phyloP scores from a whole-genome alignment of 1,140 invertebrate genomes.

The Nasonia longicornis region DNA sequence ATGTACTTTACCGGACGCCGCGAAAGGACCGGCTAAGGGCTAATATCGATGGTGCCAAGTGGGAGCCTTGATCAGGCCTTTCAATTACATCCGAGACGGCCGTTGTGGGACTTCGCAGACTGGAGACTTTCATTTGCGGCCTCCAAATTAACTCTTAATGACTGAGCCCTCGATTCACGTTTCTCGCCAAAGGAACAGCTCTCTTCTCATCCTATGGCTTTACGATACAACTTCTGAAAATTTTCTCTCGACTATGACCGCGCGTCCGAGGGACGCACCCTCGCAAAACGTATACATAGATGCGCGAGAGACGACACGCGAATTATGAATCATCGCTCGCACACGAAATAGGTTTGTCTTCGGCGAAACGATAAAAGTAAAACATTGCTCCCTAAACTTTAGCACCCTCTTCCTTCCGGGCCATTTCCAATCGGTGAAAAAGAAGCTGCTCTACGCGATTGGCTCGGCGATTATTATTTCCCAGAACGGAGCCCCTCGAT shows the following conservation, averaged over 20 bases:
- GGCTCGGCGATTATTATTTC: slow-evolving; percentile 35
- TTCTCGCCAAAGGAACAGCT: too few relatives aligned
- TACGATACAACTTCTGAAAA: too few relatives aligned
- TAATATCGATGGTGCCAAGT: neutral
- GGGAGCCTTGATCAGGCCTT: neutral
- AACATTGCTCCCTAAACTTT: slow-evolving; percentile 17
- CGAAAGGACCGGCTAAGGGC: neutral
- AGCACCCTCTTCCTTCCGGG: slow-evolving; percentile 38
- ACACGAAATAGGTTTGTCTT: too few relatives aligned
- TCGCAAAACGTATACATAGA: too few relatives aligned
- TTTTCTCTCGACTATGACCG: too few relatives aligned
- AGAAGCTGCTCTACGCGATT: neutral
- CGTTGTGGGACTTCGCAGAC: neutral
- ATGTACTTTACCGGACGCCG: too few relatives aligned
- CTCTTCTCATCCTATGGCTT: too few relatives aligned
- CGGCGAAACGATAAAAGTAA: slow-evolving; percentile 1
- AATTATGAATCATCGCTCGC: slow-evolving; percentile 10
- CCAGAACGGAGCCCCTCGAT: neutral
- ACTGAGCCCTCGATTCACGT: too few relatives aligned
- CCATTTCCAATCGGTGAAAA: slow-evolving; percentile 42
- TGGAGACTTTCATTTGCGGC: slow-evolving; percentile 1
- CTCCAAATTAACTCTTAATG: slow-evolving; percentile 17
- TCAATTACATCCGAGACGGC: slow-evolving; percentile 25
- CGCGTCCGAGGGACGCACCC: too few relatives aligned
- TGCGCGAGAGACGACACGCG: too few relatives aligned